Evolutionary conservation across 1,140 invertebrate genomes (phyloP), one percentile per base, ranked within the genome.

Genomic region (Lepidurus apus): DNA sequence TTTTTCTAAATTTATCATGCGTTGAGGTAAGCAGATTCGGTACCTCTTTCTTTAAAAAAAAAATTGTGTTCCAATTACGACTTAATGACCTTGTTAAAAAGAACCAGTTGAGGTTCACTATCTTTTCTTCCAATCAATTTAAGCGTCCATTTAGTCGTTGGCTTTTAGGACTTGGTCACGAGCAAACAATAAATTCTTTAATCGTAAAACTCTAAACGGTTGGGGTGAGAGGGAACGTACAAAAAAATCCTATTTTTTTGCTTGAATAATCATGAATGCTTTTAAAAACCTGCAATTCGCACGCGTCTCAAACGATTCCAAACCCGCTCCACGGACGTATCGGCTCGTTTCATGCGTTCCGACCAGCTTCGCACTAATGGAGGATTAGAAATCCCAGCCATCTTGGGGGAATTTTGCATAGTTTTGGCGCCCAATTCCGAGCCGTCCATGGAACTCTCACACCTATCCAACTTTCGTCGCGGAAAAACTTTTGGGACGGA

Each of bases 261-360:
- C 34, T 7, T 7, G 53, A 65, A 13, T 65, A 13, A 9, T 65
- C 21, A 47, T 17, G 13, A 65, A 65, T 34, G 34, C 17, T 65
- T 65, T 65, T n/a, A 13, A 65, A 65, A 7, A 65, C 53, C 53
- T 65, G 53, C 53, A 65, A 65, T 65, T 65, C 53, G 53, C 6
- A 65, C 53, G 53, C 53, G 53, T 17, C 53, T 65, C 21, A 65
- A 17, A 65, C 53, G 17, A 21, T 65, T 65, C 53, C 53, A 65
- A 65, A 65, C 53, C 17, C 53, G 53, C 21, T 65, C 53, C 6
- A 65, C 53, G 13, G 53, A 65, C 8, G 53, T 65, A 65, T 65
- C 53, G 53, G 53, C 53, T 65, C 53, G 53, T 65, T 65, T 65
- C 6, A 65, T 7, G 13, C 53, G 53, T 65, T 65, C 53, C 9